Evolutionary conservation across 2,113 vertebrate genomes (phyloP).

Genomic region (Pelodiscus sinensis): DNA sequence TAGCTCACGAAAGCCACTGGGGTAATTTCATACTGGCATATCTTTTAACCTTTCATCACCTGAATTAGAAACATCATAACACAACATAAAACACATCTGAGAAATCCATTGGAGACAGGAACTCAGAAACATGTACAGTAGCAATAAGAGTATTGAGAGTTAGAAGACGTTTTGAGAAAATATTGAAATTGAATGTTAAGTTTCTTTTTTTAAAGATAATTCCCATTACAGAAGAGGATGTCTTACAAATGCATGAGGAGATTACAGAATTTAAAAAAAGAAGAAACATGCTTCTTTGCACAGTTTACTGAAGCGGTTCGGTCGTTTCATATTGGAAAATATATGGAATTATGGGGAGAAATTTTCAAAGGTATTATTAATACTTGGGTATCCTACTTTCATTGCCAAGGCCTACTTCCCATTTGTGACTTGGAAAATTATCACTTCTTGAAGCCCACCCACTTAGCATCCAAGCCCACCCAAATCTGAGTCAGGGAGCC

Average conservation of each 20-base stretch:
- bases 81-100: conserved; percentile 62
- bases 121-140: conserved; percentile 15
- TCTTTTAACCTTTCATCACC: conserved; percentile 65
- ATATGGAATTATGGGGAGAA: too few species aligned
- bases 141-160: conserved; percentile 35
- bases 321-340: conserved; percentile 65
- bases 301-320: conserved; percentile 64
- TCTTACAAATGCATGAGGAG: conserved; percentile 29
- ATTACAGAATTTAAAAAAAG: conserved; percentile 35
- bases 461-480: too few species aligned
- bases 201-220: conserved; percentile 20
- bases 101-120: conserved; percentile 16
- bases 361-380: conserved; percentile 49
- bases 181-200: conserved; percentile 38
- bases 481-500: too few species aligned
- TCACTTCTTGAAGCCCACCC: neutral
- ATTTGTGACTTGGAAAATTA: conserved; percentile 39
- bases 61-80: conserved; percentile 66
- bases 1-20: conserved; percentile 27
- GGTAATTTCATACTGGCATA: conserved; percentile 50
- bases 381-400: neutral
- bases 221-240: conserved; percentile 14
- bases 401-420: conserved; percentile 34
- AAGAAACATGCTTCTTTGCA: conserved; percentile 59
- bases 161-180: conserved; percentile 44